Conservation (phyloP, 1,140 invertebrate genomes). For the Delia radicum region DNA sequence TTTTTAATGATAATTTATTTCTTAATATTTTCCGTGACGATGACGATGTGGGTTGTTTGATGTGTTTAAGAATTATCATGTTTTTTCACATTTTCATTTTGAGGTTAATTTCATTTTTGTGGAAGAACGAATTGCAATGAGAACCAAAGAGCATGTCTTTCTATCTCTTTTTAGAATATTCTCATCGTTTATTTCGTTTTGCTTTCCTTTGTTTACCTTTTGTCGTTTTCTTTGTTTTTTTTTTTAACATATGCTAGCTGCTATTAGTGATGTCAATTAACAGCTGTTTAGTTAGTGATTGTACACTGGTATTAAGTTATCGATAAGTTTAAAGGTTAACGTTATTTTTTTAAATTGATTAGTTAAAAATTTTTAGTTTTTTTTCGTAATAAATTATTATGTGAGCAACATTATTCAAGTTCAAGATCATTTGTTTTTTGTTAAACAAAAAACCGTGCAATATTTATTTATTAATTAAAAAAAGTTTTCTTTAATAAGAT, state of each 20-base stretch:
- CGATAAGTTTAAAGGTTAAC: not conserved
- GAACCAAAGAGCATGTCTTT: not conserved
- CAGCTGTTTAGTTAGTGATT: slow-evolving; percentile 11
- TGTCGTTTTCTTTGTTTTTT: slow-evolving; percentile 26
- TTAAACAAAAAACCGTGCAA: too few relatives aligned
- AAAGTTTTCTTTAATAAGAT: too few relatives aligned
- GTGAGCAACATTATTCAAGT: too few relatives aligned
- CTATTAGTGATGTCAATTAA: not conserved
- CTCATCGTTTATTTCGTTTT: not conserved
- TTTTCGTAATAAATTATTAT: too few relatives aligned
- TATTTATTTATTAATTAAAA: too few relatives aligned
- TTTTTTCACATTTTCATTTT: slow-evolving; percentile 24
- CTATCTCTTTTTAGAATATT: slow-evolving; percentile 2
- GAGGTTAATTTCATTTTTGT: not conserved
- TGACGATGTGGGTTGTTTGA: not conserved
- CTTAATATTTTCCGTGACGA: not conserved
- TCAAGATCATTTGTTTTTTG: too few relatives aligned
- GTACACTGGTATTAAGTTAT: not conserved
- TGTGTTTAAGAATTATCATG: slow-evolving; percentile 10
- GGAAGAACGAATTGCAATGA: too few relatives aligned
- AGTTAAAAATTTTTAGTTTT: too few relatives aligned
- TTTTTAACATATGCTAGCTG: not conserved
- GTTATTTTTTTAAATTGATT: not conserved
- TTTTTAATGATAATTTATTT: not conserved
- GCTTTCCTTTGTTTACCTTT: slow-evolving; percentile 13